A percentile compares a stretch with the other conserved stretches of the same genome.
Conservation (phyloP, 2,113 vertebrate species). For the Bubalus kerabau region DNA sequence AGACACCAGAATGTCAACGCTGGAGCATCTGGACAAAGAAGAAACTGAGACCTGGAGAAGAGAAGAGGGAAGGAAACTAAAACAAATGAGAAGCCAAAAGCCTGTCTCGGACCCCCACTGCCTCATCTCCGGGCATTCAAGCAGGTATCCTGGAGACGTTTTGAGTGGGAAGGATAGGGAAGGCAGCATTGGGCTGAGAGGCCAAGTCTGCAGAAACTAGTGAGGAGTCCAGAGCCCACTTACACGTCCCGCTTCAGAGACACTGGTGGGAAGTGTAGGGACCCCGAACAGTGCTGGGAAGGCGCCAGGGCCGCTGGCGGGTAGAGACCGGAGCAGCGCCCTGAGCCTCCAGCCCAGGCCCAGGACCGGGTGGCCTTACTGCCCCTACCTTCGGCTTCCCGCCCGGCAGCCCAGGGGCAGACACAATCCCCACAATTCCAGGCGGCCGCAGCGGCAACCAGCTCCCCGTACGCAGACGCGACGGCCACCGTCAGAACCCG, state of each 20-base stretch:
- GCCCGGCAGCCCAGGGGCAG: constrained; percentile 47
- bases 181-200: background rate
- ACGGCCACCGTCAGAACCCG: background rate
- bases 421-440: constrained; percentile 72
- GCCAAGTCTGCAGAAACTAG: background rate
- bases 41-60: background rate
- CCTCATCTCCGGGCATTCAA: background rate
- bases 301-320: background rate
- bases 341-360: background rate
- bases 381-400: constrained; percentile 70
- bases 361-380: background rate
- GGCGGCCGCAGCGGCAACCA: constrained; percentile 42
- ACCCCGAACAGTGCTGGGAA: background rate
- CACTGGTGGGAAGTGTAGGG: background rate
- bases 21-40: background rate
- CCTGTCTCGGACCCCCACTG: background rate
- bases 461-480: constrained; percentile 50
- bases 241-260: background rate
- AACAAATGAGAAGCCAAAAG: background rate
- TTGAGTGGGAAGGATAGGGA: background rate
- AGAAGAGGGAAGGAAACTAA: background rate
- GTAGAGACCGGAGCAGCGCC: background rate
- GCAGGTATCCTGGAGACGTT: background rate
- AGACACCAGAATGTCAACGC: background rate
- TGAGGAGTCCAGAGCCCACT: background rate